Conservation (phyloP, 2,797 vertebrate species). For the Vipera ursinii region DNA sequence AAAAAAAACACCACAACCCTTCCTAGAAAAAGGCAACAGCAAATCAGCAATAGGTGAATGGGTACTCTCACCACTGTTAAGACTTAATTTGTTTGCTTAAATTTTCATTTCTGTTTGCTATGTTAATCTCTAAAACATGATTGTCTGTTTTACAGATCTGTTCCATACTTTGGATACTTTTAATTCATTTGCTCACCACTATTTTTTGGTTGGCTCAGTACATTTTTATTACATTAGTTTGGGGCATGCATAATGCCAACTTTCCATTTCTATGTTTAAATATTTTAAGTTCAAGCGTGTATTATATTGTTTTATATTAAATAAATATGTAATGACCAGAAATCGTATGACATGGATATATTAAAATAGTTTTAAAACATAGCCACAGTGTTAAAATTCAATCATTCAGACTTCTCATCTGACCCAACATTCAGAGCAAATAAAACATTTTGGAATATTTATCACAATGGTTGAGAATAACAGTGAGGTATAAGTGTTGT, state of each 20-base stretch:
- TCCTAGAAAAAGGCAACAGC: background rate
- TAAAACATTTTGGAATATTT: background rate
- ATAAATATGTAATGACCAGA: background rate
- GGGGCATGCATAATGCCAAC: background rate
- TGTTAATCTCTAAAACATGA: background rate
- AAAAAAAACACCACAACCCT: background rate
- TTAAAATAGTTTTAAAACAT: background rate
- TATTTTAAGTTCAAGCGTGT: background rate
- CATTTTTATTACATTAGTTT: background rate
- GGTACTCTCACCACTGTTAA: background rate
- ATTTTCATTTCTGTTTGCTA: background rate
- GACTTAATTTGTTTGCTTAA: background rate
- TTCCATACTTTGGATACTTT: background rate
- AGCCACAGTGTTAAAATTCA: background rate
- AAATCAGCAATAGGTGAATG: background rate
- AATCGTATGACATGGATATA: background rate
- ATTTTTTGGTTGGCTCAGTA: background rate
- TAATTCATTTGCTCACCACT: background rate
- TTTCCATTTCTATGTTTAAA: background rate
- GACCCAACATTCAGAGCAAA: background rate
- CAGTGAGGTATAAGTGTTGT: background rate
- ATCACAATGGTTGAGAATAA: background rate
- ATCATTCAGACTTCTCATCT: background rate
- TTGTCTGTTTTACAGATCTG: background rate
- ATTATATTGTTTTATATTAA: background rate